Evolutionary conservation across 2,797 vertebrate species (phyloP), one percentile per base, ranked within the genome.

Genomic region (Phylloscopus collybita): DNA sequence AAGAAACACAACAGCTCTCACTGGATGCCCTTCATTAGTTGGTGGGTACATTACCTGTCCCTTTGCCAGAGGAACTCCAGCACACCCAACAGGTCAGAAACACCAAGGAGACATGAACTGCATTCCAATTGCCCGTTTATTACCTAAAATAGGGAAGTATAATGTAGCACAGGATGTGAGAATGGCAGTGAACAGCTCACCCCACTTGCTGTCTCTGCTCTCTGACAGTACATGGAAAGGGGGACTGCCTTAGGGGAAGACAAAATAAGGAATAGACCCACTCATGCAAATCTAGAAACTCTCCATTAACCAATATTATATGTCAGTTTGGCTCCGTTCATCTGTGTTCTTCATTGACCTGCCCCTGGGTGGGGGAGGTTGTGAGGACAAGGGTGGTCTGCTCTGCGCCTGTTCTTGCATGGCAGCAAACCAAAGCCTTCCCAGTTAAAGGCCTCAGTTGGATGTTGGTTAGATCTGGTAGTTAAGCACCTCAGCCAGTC

Each of bases 241-340:
- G 25, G 13, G 18, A 9, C 32, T 90, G 61, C 29, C 36, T 22
- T 34, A 38, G 27, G 12, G 16, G 18, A 45, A 74, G n/a, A 32
- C 0, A 0, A 86, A 50, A 36, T 42, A 44, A 79, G 59, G 38
- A 86, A 54, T 0, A 79, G 59, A 16, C 34, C 6, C 12, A 16
- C 51, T 57, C 40, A 8, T 36, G 27, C 38, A 80, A 47, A 71
- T 65, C 56, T 67, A 30, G 42, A 66, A 80, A 50, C n/a, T 60
- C 51, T 66, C 29, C 34, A 25, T 67, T 67, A 67, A 64, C 34
- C 74, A 50, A 51, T 34, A 62, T 1, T 7, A 0, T 34, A n/a
- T 2, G 1, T 71, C 10, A 3, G 22, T 73, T 70, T 65, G 44
- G 36, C 73, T 79, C 59, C 1, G 1, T 75, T 40, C 23, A 3